These are phyloP conservation scores for Brachymystax lenok DNA, from an alignment of 2,797 vertebrate genomes.

Conservation along the genomic window DNA sequence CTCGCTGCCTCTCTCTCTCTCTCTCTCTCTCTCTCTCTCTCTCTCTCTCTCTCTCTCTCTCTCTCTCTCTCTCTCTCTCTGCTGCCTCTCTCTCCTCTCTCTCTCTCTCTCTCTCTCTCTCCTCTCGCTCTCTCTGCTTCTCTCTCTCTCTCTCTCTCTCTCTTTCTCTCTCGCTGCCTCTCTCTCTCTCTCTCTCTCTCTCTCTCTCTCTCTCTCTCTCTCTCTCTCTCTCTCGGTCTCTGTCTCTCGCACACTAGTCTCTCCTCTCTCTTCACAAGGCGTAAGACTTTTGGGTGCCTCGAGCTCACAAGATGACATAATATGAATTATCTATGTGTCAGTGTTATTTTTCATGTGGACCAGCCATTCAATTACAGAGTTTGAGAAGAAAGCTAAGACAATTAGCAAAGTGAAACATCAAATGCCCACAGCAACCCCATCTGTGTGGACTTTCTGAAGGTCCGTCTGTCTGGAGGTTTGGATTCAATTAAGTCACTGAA, in stretches of 20 bases:
- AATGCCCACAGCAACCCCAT: not conserved
- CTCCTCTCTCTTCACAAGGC: constrained; percentile 35
- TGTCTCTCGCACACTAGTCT: not conserved
- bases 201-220: constrained; percentile 14
- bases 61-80: too few species aligned
- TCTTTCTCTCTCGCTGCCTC: constrained; percentile 8
- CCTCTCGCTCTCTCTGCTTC: not conserved
- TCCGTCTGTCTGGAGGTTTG: constrained; percentile 20
- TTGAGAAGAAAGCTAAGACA: constrained; percentile 30
- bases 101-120: not conserved
- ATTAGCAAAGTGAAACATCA: constrained; percentile 25
- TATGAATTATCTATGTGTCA: constrained; percentile 61
- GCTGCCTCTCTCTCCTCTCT: too few species aligned
- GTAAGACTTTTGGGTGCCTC: constrained; percentile 50
- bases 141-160: not conserved
- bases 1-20: not conserved
- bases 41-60: too few species aligned
- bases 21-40: not conserved
- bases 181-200: not conserved
- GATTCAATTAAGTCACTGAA: constrained; percentile 43
- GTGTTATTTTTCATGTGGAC: constrained; percentile 28
- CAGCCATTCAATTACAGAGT: constrained; percentile 21
- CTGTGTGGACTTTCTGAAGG: not conserved
- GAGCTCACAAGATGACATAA: constrained; percentile 50
- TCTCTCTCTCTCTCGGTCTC: not conserved